Conservation (phyloP, 2,888 invertebrate genomes). For the Latrodectus hesperus region DNA sequence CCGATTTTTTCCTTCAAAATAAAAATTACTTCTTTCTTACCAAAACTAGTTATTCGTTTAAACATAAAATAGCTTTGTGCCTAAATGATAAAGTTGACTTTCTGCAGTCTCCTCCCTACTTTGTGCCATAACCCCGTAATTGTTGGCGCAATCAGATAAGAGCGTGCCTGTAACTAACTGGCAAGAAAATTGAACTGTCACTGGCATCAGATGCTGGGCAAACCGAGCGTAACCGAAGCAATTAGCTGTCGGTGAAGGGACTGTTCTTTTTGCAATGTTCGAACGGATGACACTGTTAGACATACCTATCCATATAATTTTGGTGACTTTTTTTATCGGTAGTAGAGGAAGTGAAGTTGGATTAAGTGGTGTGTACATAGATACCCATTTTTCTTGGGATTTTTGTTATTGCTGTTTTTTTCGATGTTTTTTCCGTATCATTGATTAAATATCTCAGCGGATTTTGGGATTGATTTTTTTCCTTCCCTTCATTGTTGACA, state of each 20-base stretch:
- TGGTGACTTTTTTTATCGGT: background rate
- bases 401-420: too few relatives aligned
- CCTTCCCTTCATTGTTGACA: too few relatives aligned
- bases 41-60: background rate
- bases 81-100: conserved; percentile 45
- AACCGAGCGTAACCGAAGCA: conserved; percentile 64
- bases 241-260: conserved; percentile 63
- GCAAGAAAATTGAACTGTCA: conserved; percentile 69
- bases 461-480: too few relatives aligned
- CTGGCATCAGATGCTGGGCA: conserved; percentile 53
- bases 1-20: background rate
- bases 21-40: background rate
- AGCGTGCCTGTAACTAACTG: conserved; percentile 61
- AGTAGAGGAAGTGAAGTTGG: background rate
- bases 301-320: background rate
- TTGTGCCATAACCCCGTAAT: conserved; percentile 39
- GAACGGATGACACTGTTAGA: conserved; percentile 31
- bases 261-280: conserved; percentile 15
- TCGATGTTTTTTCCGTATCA: too few relatives aligned
- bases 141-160: conserved; percentile 62
- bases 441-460: too few relatives aligned
- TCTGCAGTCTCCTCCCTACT: conserved; percentile 14
- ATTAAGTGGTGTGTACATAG: too few relatives aligned
- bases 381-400: too few relatives aligned
- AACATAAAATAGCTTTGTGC: conserved; percentile 1